Evolutionary conservation across 2,888 invertebrate genomes (phyloP).

Genomic region (Liopterus haemorrhoidalis): DNA sequence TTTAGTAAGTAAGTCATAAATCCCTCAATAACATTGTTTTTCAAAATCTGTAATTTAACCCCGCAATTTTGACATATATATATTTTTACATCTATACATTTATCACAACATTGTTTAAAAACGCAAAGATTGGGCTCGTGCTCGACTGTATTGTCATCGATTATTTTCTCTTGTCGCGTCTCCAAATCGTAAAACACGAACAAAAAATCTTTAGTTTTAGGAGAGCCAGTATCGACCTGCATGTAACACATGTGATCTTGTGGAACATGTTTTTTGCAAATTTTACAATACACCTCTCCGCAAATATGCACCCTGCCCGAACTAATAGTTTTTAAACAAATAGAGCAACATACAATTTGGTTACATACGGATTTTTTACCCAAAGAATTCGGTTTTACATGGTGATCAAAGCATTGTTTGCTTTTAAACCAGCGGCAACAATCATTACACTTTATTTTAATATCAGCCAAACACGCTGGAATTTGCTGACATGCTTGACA

Average conservation of each 20-base stretch:
- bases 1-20: too few relatives aligned
- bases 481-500: slow-evolving; percentile 12
- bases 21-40: too few relatives aligned
- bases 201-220: slow-evolving; percentile 16
- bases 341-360: too few relatives aligned
- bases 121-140: slow-evolving; percentile 29
- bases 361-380: slow-evolving; percentile 10
- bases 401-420: slow-evolving; percentile 19
- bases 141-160: slow-evolving; percentile 9
- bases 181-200: slow-evolving; percentile 30
- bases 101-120: slow-evolving; percentile 10
- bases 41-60: too few relatives aligned
- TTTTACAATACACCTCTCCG: slow-evolving; percentile 16
- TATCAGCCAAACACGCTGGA: slow-evolving; percentile 13
- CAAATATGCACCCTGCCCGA: slow-evolving; percentile 10
- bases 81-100: too few relatives aligned
- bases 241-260: slow-evolving; percentile 24
- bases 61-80: too few relatives aligned
- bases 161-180: slow-evolving; percentile 21
- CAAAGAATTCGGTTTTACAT: slow-evolving; percentile 14
- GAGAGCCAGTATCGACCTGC: slow-evolving; percentile 9
- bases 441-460: slow-evolving; percentile 14
- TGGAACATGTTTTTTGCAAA: slow-evolving; percentile 16
- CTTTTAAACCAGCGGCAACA: slow-evolving; percentile 21
- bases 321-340: slow-evolving; percentile 17